Evolutionary conservation across 2,797 vertebrate genomes (phyloP), one percentile per base, ranked within the genome.

Genomic region (Hybognathus amarus): DNA sequence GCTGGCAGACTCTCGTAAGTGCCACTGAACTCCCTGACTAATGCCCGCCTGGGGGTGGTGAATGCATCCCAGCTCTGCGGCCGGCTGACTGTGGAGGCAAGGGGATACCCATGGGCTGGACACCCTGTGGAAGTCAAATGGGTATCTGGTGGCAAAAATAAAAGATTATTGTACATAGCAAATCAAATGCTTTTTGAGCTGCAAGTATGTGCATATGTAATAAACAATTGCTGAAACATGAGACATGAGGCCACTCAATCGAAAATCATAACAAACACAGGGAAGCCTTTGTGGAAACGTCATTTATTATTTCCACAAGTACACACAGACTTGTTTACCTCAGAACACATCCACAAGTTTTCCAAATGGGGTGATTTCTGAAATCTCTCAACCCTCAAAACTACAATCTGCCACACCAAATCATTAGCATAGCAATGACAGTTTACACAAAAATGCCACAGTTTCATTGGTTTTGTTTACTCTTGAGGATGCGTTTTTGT

Each of bases 1-100:
- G 97, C 96, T 0, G 96, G 97, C 79, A 97, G 95, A 88, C 97
- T 97, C 91, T 97, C 95, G 9, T 96, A 97, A 40, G 97, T 97
- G 85, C 96, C 96, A 1, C 94, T 96, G 90, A 96, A 95, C 87
- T 97, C 95, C 86, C 94, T 90, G 88, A 92, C 87, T 42, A 93
- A 73, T 0, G 95, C 95, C 3, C 96, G 94, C 7, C 97, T 93
- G 2, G 97, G 4, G 97, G 96, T 1, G 97, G 97, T 1, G 97
- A 97, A 90, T 97, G 96, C 97, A 98, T 97, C 87, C 97, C 97
- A 6, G 96, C 96, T 76, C 96, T 90, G 89, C 93, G 93, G 89
- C 86, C 94, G 87, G 92, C 85, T 4, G 92, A 90, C 7, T 87
- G 70, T 0, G 93, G 89, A 4, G 91, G 90, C 63, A 92, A 92